Evolutionary conservation across 2,888 invertebrate genomes (phyloP).

Genomic region (Pammene fasciana): DNA sequence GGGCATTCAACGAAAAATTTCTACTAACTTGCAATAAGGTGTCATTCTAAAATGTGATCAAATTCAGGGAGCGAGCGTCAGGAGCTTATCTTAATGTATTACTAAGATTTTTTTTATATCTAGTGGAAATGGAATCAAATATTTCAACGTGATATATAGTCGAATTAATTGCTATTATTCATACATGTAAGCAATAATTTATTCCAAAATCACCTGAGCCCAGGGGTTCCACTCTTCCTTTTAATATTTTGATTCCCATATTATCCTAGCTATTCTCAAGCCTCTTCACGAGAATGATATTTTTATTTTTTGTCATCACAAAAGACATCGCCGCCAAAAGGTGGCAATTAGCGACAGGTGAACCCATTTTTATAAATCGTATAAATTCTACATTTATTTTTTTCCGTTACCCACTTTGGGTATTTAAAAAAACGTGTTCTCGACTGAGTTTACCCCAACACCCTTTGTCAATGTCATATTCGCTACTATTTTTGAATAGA

Average conservation of each 20-base stretch:
- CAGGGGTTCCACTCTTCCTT: constrained; percentile 42
- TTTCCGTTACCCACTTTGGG: constrained; percentile 57
- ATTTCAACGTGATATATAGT: constrained; percentile 28
- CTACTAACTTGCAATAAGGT: too few species aligned
- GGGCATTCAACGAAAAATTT: too few species aligned
- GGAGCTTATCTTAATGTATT: neutral
- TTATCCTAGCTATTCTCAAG: constrained; percentile 38
- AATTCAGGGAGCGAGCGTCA: too few species aligned
- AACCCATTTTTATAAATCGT: constrained; percentile 65
- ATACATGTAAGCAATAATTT: constrained; percentile 34
- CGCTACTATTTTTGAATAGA: constrained; percentile 72
- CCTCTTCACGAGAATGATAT: constrained; percentile 45
- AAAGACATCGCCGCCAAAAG: constrained; percentile 75
- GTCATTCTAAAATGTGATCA: too few species aligned
- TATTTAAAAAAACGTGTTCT: constrained; percentile 61
- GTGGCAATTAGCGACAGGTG: constrained; percentile 83
- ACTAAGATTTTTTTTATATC: neutral
- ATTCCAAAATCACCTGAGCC: constrained; percentile 35
- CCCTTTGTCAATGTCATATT: constrained; percentile 78
- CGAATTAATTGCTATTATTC: constrained; percentile 41
- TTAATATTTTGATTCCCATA: constrained; percentile 41
- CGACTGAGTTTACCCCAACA: constrained; percentile 70
- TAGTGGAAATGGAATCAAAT: constrained; percentile 12
- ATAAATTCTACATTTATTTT: constrained; percentile 68
- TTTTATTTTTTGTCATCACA: constrained; percentile 58